Conservation (phyloP, 2,797 vertebrate species). For the Muraenolepis orangiensis region DNA sequence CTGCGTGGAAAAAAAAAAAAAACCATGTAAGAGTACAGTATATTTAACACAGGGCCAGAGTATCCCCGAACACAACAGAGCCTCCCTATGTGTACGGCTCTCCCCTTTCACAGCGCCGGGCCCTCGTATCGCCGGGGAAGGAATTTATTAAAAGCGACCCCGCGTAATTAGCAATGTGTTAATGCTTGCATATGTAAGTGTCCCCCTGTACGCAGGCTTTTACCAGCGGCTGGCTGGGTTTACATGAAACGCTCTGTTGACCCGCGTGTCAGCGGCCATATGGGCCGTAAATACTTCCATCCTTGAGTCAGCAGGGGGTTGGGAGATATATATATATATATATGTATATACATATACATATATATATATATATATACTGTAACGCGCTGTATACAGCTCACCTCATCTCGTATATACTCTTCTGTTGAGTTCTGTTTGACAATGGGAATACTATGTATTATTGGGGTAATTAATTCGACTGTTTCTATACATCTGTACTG, state of each 20-base stretch:
- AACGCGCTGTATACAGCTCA: constrained; percentile 31
- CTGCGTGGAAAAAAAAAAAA: constrained; percentile 21
- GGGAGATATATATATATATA: too few species aligned
- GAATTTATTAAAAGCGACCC: constrained; percentile 66
- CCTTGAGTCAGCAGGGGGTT: constrained; percentile 58
- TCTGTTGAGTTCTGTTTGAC: constrained; percentile 8
- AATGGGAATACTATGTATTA: constrained; percentile 10
- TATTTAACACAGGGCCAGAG: constrained; percentile 22
- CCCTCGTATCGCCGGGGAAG: constrained; percentile 64
- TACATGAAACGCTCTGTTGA: constrained; percentile 71
- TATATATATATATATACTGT: too few species aligned
- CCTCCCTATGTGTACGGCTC: constrained; percentile 46
- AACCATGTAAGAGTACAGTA: constrained; percentile 13
- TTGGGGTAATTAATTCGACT: background rate
- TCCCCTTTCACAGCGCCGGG: constrained; percentile 50
- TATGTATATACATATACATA: too few species aligned
- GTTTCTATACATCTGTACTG: background rate
- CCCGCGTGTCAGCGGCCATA: constrained; percentile 68
- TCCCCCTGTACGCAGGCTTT: constrained; percentile 61
- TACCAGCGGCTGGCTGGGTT: constrained; percentile 66
- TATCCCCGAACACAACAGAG: constrained; percentile 18
- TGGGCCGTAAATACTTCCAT: constrained; percentile 74
- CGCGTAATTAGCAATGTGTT: constrained; percentile 71
- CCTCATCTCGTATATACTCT: constrained; percentile 5
- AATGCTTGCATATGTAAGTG: constrained; percentile 73